A percentile compares a stretch with the other conserved stretches of the same genome.
Conservation (phyloP, 1,140 invertebrate species). For the Caerostris darwini region DNA sequence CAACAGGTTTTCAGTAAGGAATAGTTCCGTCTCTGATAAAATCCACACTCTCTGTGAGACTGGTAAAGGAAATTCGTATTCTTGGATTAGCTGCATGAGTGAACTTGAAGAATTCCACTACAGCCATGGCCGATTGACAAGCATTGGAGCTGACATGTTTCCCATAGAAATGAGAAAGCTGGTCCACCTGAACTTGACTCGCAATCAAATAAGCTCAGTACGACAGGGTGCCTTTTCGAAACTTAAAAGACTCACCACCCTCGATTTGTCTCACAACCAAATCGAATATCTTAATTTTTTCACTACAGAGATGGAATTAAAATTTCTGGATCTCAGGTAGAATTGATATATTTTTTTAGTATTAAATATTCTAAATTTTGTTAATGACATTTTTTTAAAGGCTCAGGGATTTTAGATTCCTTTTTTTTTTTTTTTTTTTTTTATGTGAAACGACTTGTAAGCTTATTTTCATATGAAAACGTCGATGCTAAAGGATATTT, state of each 20-base stretch:
- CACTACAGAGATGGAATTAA: neutral
- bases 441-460: no score
- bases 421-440: neutral
- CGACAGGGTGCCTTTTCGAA: neutral
- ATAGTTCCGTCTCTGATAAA: neutral
- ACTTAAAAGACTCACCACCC: neutral
- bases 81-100: slow-evolving; percentile 36
- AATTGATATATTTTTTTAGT: neutral
- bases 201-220: neutral
- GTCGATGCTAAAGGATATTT: no score
- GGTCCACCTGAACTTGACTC: neutral
- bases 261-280: slow-evolving; percentile 40
- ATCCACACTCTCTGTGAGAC: neutral
- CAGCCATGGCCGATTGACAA: neutral
- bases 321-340: slow-evolving; percentile 20
- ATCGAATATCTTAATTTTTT: neutral
- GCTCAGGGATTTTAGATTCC: neutral
- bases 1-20: neutral
- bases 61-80: neutral
- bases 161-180: neutral
- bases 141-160: neutral
- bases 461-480: no score
- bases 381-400: no score
- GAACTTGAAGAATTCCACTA: neutral
- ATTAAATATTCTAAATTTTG: no score